Base-by-base conservation (phyloP, 1,140 invertebrate genomes). In the Heliconius congener region DNA sequence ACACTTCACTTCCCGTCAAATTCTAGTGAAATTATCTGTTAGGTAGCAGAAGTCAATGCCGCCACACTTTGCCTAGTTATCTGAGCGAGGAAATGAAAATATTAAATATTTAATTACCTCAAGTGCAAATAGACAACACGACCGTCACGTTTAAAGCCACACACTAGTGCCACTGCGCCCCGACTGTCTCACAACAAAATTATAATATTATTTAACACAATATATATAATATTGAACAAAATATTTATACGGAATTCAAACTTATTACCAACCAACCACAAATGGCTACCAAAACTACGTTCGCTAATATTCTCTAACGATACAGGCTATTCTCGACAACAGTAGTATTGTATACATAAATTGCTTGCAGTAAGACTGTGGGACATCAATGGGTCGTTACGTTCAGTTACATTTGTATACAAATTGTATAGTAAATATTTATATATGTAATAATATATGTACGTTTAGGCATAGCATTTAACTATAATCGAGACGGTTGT, bases 311-410 rank as follows among this genome's bases (percentile, higher is more conserved):
- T n/a, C 60, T 16, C 60, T 66, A 66, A 66, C 60, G 60, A 66
- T 66, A 66, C 60, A 66, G 11, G 60, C 60, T 13, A 66, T 66
- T 66, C 60, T 75, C 73, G 57, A 60, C n/a, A 78, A 74, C 72
- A 30, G 76, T 71, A 23, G 57, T 79, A 71, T 79, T 79, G 73
- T 50, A 30, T 18, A 18, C 78, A 79, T 79, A 79, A 79, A 79
- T 79, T 73, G 60, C 66, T 27, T 42, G 23, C 13, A 73, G 60
- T 60, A 70, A 78, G 39, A 79, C 78, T 74, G 78, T 70, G 50
- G 73, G 78, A 79, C 78, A n/a, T 79, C 78, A 50, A 79, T 79
- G 46, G 78, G 73, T 75, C 78, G 78, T 79, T 79, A 71, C 55
- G 60, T 52, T 74, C 73, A 74, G 73, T 70, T 66, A 79, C 73